phyloP scores from a whole-genome alignment of 1,140 invertebrate species.

The Trichogramma pretiosum region DNA sequence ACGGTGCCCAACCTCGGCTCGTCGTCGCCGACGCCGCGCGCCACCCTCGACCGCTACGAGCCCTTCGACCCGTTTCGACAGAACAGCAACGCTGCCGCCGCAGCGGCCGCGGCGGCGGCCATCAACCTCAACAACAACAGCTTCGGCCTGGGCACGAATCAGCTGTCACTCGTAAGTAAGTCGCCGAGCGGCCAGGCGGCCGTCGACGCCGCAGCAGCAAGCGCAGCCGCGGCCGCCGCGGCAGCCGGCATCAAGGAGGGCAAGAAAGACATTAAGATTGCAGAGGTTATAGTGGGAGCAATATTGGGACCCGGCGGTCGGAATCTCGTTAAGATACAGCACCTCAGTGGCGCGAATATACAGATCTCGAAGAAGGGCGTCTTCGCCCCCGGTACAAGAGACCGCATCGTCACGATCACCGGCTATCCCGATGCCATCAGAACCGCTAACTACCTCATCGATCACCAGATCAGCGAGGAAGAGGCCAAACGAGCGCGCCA shows the following conservation, averaged over 20 bases:
- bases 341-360: slow-evolving; percentile 91
- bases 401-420: slow-evolving; percentile 92
- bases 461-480: slow-evolving; percentile 91
- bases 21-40: slow-evolving; percentile 53
- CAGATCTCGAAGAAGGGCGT: slow-evolving; percentile 98
- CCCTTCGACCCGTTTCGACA: slow-evolving; percentile 62
- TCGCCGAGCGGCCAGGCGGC: slow-evolving; percentile 53
- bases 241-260: slow-evolving; percentile 63
- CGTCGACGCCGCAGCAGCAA: slow-evolving; percentile 53
- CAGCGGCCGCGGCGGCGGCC: slow-evolving; percentile 49
- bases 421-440: slow-evolving; percentile 78
- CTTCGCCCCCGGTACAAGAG: slow-evolving; percentile 90
- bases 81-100: slow-evolving; percentile 54
- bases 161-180: slow-evolving; percentile 75
- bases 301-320: slow-evolving; percentile 91
- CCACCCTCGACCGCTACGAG: slow-evolving; percentile 61
- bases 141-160: slow-evolving; percentile 66
- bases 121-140: slow-evolving; percentile 61
- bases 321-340: slow-evolving; percentile 93
- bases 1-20: slow-evolving; percentile 46
- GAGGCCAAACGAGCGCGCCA: slow-evolving; percentile 86
- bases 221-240: slow-evolving; percentile 53
- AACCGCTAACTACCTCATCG: slow-evolving; percentile 88
- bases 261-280: slow-evolving; percentile 83
- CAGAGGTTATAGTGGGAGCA: slow-evolving; percentile 91